phyloP scores from a whole-genome alignment of 2,113 vertebrate species.

The Willisornis vidua region DNA sequence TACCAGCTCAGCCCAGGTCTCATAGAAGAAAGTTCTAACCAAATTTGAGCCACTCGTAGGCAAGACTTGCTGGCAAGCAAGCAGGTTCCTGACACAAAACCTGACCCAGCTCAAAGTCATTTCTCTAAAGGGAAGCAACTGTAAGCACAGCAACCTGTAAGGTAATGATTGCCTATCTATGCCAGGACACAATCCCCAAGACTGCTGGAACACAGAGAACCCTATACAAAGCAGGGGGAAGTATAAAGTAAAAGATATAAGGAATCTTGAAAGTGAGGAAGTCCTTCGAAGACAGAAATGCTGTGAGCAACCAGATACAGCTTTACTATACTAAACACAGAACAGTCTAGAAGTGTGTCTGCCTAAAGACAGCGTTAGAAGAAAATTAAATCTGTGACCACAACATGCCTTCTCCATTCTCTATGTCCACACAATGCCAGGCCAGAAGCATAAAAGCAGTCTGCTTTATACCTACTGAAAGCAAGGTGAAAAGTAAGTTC shows the following conservation, averaged over 20 bases:
- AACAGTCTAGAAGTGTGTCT: neutral
- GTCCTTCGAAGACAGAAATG: neutral
- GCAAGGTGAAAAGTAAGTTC: neutral
- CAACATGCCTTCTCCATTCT: neutral
- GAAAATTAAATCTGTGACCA: neutral
- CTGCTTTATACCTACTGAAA: neutral
- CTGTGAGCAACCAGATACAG: neutral
- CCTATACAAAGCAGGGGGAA: neutral
- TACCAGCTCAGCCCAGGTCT: neutral
- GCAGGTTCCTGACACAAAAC: neutral
- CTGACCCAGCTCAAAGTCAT: neutral
- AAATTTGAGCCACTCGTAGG: neutral
- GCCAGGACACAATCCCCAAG: neutral
- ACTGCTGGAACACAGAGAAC: neutral
- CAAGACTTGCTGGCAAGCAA: neutral
- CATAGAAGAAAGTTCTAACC: neutral
- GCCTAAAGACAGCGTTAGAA: neutral
- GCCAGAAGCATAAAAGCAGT: neutral
- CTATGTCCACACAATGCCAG: neutral
- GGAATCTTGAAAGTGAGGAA: neutral
- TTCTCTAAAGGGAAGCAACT: neutral
- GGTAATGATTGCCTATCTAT: constrained; percentile 37
- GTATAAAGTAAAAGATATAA: neutral
- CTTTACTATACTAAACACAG: neutral
- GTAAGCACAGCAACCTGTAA: neutral